Percentiles rank a stretch among this genome's conserved stretches.
Conservation (phyloP, 2,888 invertebrate species). For the Pollenia amentaria region DNA sequence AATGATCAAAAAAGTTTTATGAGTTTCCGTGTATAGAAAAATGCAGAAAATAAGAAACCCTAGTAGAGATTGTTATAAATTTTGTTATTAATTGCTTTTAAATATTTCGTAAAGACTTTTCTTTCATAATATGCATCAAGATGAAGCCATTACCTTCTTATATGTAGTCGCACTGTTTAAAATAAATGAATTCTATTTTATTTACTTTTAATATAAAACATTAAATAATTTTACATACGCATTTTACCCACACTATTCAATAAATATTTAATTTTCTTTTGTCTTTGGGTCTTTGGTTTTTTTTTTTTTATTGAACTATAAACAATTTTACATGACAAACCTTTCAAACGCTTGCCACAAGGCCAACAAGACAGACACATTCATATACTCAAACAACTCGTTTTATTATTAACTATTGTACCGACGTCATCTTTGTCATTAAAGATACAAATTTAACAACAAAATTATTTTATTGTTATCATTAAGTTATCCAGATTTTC, state of each 20-base stretch:
- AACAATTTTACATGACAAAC: slow-evolving; percentile 3
- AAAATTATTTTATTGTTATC: slow-evolving; percentile 57
- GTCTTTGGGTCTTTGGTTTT: not conserved
- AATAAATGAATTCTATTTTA: not conserved
- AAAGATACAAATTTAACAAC: slow-evolving; percentile 45
- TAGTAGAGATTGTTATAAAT: too few relatives aligned
- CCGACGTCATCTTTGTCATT: slow-evolving; percentile 29
- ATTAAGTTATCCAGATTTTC: slow-evolving; percentile 33
- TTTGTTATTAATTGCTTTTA: too few relatives aligned
- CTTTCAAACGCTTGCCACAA: not conserved
- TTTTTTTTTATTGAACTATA: slow-evolving; percentile 27
- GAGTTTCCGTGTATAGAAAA: too few relatives aligned
- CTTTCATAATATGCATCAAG: too few relatives aligned
- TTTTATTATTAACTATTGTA: not conserved
- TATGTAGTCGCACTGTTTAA: too few relatives aligned
- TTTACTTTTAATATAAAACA: not conserved
- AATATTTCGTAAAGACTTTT: too few relatives aligned
- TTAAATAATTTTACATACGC: slow-evolving; percentile 5
- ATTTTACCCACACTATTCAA: not conserved
- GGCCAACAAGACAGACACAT: not conserved
- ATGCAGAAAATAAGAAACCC: too few relatives aligned
- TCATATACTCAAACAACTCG: not conserved
- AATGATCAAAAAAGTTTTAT: too few relatives aligned
- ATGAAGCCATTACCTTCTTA: too few relatives aligned
- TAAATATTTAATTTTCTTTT: slow-evolving; percentile 8